Conservation (phyloP, 2,797 vertebrate species). For the Halcyon leucocephala region DNA sequence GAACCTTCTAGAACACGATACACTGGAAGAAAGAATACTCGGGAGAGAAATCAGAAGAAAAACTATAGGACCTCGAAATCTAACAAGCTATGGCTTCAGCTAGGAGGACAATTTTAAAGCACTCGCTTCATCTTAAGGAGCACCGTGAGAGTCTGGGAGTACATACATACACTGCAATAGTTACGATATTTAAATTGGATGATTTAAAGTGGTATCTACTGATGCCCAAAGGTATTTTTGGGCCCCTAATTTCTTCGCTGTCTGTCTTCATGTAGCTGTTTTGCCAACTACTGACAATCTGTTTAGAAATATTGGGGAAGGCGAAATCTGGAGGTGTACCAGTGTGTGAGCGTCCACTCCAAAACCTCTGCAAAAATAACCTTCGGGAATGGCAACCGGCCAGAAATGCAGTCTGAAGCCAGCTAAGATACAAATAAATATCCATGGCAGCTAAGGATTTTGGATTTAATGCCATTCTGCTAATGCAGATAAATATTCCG, state of each 20-base stretch:
- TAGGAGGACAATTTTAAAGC: slow-evolving; percentile 2
- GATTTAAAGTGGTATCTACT: slow-evolving; percentile 49
- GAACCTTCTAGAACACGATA: not conserved
- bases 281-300: slow-evolving; percentile 28
- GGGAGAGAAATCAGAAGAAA: not conserved
- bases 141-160: slow-evolving; percentile 30
- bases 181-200: slow-evolving; percentile 1
- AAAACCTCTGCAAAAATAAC: slow-evolving; percentile 48
- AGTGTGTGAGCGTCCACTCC: not conserved
- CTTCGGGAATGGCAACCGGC: not conserved
- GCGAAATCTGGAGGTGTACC: slow-evolving; percentile 17
- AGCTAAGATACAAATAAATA: slow-evolving; percentile 34
- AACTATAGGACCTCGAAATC: not conserved
- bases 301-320: slow-evolving; percentile 23
- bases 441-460: slow-evolving; percentile 25
- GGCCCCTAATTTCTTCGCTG: not conserved
- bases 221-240: slow-evolving; percentile 49
- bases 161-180: slow-evolving; percentile 31
- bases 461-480: not conserved
- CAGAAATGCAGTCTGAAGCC: slow-evolving; percentile 26
- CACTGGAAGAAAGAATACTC: not conserved
- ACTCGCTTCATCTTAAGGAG: slow-evolving; percentile 1
- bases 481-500: slow-evolving; percentile 35
- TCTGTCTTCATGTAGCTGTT: slow-evolving; percentile 28
- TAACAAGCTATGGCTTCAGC: not conserved